These are phyloP conservation scores for Arenaria interpres DNA, from an alignment of 2,113 vertebrate genomes.

Conservation along the genomic window DNA sequence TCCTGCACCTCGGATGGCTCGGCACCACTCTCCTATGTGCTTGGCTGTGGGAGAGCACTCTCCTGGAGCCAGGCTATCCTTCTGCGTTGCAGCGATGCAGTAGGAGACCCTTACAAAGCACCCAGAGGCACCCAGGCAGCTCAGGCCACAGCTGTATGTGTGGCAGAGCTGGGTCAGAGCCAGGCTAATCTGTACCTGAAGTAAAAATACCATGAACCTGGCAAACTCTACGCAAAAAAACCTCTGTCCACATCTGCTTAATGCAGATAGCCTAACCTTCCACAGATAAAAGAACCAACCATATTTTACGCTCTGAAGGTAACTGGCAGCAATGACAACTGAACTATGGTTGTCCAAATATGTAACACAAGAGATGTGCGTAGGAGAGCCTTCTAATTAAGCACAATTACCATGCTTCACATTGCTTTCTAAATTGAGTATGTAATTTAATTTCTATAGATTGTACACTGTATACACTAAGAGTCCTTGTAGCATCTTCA, in stretches of 20 bases:
- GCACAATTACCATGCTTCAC: background rate
- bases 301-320: background rate
- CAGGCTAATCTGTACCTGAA: background rate
- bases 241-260: background rate
- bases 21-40: background rate
- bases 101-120: background rate
- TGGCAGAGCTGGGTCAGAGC: background rate
- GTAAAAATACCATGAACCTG: background rate
- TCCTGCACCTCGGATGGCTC: background rate
- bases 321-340: background rate
- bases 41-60: background rate
- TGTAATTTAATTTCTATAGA: background rate
- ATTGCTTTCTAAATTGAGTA: conserved; percentile 26
- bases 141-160: background rate
- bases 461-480: background rate
- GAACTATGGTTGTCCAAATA: background rate
- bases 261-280: background rate
- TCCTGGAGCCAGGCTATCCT: background rate
- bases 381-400: background rate
- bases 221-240: background rate
- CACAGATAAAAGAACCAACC: background rate
- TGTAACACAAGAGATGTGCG: background rate
- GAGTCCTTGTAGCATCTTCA: background rate
- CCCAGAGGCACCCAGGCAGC: background rate
- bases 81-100: background rate